A percentile compares a stretch with the other conserved stretches of the same genome.
Conservation (phyloP, 2,113 vertebrate species). For the Rhinopithecus roxellana region DNA sequence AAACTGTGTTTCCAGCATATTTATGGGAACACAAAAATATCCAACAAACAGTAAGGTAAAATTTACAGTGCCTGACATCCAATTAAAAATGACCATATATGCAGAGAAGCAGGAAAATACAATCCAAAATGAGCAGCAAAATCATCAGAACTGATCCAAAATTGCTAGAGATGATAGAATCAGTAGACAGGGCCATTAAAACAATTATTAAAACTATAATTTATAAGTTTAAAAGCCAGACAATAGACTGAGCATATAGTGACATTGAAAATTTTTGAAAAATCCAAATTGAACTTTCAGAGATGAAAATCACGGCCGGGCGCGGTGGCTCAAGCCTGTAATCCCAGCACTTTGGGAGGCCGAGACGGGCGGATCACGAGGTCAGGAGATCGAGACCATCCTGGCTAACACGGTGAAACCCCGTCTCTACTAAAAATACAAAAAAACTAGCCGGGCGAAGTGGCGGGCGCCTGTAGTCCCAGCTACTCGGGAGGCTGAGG, state of each 20-base stretch:
- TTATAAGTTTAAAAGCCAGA: neutral
- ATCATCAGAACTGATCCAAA: neutral
- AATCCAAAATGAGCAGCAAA: neutral
- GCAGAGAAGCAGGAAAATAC: neutral
- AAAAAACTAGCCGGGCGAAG: too few species aligned
- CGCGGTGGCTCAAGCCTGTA: too few species aligned
- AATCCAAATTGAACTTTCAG: neutral
- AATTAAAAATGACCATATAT: neutral
- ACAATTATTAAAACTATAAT: neutral
- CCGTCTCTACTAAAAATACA: too few species aligned
- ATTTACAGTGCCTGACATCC: neutral
- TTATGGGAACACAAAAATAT: neutral
- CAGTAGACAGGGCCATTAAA: neutral
- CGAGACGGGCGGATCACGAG: too few species aligned
- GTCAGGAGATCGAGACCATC: too few species aligned
- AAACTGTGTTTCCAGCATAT: neutral
- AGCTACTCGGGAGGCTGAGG: too few species aligned
- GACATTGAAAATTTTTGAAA: neutral
- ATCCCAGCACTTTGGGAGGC: too few species aligned
- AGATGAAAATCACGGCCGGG: constrained; percentile 17
- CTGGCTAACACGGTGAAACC: too few species aligned
- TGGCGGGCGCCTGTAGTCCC: too few species aligned
- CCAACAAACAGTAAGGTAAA: neutral
- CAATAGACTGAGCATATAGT: neutral
- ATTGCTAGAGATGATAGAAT: neutral